These are phyloP conservation scores for Ypsolopha scabrella DNA, from an alignment of 2,888 invertebrate genomes.

Conservation along the genomic window DNA sequence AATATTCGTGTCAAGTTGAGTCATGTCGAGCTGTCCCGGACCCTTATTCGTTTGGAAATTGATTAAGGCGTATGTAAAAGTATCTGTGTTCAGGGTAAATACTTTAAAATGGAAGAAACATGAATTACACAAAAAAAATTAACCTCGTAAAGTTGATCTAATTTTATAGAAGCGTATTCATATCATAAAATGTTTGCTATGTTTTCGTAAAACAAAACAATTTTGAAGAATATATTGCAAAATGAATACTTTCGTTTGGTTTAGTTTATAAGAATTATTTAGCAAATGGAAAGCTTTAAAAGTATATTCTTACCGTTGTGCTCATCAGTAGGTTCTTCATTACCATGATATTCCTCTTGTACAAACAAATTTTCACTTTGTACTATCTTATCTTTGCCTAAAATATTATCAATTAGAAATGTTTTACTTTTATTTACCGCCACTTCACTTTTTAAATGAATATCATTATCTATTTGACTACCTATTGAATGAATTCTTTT, in stretches of 20 bases:
- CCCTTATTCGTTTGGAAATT: too few relatives aligned
- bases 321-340: slow-evolving; percentile 54
- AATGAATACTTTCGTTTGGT: background rate
- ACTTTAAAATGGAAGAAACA: too few relatives aligned
- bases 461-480: slow-evolving; percentile 14
- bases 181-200: too few relatives aligned
- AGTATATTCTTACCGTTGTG: slow-evolving; percentile 45
- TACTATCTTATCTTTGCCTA: slow-evolving; percentile 49
- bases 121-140: too few relatives aligned
- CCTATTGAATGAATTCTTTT: slow-evolving; percentile 19
- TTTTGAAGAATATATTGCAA: background rate
- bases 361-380: slow-evolving; percentile 15
- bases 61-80: too few relatives aligned
- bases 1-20: too few relatives aligned
- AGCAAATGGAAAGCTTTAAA: background rate
- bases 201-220: background rate
- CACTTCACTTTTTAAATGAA: background rate
- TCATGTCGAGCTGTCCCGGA: too few relatives aligned
- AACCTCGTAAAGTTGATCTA: too few relatives aligned
- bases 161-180: too few relatives aligned
- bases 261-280: background rate
- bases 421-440: slow-evolving; percentile 43
- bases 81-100: too few relatives aligned
- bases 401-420: slow-evolving; percentile 68
- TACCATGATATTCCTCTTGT: slow-evolving; percentile 25